These are phyloP conservation scores for Trachythela sp. DNA, from an alignment of 64 coral and sea anemone genomes.

Conservation along the genomic window DNA sequence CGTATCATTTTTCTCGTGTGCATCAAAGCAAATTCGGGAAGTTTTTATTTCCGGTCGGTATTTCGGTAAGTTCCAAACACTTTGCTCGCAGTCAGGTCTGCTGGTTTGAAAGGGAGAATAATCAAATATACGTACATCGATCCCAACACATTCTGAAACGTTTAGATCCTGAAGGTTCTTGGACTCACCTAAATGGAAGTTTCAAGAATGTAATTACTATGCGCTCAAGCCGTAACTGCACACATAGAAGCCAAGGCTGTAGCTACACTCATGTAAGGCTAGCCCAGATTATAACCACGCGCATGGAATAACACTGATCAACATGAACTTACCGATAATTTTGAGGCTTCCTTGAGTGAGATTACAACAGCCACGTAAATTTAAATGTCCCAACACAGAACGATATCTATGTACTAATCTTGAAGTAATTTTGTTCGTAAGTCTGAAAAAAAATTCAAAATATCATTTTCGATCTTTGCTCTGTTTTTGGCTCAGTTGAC, in stretches of 20 bases:
- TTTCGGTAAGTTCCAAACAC: too few relatives aligned
- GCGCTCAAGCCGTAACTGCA: too few relatives aligned
- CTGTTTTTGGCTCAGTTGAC: too few relatives aligned
- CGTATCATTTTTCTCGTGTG: too few relatives aligned
- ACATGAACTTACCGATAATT: constrained; percentile 58
- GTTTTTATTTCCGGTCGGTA: too few relatives aligned
- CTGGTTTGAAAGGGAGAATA: too few relatives aligned
- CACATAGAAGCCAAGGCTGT: too few relatives aligned
- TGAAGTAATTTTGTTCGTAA: constrained; percentile 72
- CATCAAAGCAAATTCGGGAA: too few relatives aligned
- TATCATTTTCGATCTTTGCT: neutral
- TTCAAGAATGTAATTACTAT: too few relatives aligned
- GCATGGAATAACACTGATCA: neutral
- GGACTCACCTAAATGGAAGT: constrained; percentile 75
- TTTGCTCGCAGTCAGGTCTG: too few relatives aligned
- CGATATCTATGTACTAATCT: constrained; percentile 81
- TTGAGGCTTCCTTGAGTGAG: constrained; percentile 64
- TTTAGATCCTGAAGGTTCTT: constrained; percentile 96
- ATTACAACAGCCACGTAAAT: constrained; percentile 73
- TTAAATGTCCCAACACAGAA: constrained; percentile 80
- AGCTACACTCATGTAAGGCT: too few relatives aligned
- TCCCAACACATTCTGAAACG: constrained; percentile 68
- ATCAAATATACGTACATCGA: constrained; percentile 45
- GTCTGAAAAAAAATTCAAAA: constrained; percentile 30
- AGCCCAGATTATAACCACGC: neutral